phyloP scores from a whole-genome alignment of 2,888 invertebrate genomes.

The Drosophila trichaetosa region DNA sequence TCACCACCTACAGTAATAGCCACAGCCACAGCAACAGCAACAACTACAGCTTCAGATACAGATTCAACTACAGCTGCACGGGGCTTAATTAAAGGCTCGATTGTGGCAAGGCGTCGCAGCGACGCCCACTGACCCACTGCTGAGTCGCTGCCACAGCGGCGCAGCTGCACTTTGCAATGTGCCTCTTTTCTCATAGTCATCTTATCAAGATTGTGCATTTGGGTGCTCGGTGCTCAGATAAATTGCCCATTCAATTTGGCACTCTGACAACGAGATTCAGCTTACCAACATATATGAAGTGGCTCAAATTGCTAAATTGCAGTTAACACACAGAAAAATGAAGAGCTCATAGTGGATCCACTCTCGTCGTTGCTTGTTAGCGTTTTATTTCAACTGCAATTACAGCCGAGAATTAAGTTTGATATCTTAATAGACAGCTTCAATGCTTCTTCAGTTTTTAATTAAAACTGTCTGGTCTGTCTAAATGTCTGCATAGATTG shows the following conservation, averaged over 20 bases:
- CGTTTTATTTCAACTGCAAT: conserved; percentile 3
- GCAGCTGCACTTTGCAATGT: conserved; percentile 41
- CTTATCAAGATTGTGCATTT: conserved; percentile 45
- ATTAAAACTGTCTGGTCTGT: background rate
- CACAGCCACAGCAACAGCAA: background rate
- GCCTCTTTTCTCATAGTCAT: conserved; percentile 47
- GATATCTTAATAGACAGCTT: background rate
- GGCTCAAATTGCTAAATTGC: conserved; percentile 28
- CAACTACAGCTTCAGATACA: conserved; percentile 5
- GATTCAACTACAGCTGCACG: conserved; percentile 18
- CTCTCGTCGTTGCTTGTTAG: background rate
- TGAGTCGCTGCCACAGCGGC: conserved; percentile 7
- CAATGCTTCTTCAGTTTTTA: background rate
- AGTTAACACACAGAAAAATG: background rate
- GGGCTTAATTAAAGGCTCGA: conserved; percentile 51
- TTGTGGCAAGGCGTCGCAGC: conserved; percentile 11
- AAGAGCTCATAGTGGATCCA: background rate
- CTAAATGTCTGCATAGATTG: background rate
- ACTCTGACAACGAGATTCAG: conserved; percentile 17
- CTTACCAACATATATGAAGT: conserved; percentile 9
- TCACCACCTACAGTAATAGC: conserved; percentile 51
- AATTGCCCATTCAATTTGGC: conserved; percentile 40
- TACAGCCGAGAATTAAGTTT: background rate
- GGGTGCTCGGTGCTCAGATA: conserved; percentile 26
- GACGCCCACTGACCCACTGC: conserved; percentile 71